A percentile compares a stretch with the other conserved stretches of the same genome.
Evolutionary conservation across 2,113 vertebrate species (phyloP).

Genomic region (Tachycineta bicolor): DNA sequence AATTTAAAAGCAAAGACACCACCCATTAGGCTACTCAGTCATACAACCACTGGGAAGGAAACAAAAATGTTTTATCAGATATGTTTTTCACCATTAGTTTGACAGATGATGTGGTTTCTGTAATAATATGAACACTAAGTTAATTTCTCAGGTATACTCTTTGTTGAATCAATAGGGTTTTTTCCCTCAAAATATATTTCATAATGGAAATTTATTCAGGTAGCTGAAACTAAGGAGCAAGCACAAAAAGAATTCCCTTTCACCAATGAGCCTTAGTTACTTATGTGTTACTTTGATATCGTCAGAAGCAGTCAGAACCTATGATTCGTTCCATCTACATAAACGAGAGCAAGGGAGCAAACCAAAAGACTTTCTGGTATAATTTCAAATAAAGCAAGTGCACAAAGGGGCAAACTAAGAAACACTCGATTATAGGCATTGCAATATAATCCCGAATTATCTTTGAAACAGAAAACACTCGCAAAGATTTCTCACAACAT

Average conservation of each 20-base stretch:
- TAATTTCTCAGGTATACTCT: neutral
- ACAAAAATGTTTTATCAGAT: neutral
- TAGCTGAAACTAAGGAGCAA: neutral
- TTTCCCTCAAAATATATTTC: neutral
- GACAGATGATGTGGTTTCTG: neutral
- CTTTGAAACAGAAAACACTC: neutral
- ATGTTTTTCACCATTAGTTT: neutral
- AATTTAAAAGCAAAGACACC: neutral
- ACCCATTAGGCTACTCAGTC: neutral
- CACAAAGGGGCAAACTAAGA: neutral
- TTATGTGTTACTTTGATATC: rapidly evolving
- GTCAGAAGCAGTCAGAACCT: neutral
- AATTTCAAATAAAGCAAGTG: neutral
- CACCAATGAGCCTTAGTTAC: rapidly evolving
- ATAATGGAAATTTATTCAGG: neutral
- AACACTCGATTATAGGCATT: neutral
- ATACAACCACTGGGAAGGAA: neutral
- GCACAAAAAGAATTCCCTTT: neutral
- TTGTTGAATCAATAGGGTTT: neutral
- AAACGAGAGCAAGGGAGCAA: rapidly evolving
- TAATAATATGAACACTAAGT: neutral
- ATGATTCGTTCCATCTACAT: rapidly evolving
- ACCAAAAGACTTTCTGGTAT: rapidly evolving
- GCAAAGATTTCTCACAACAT: neutral
- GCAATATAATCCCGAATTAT: neutral